These are phyloP conservation scores for Heterotilapia buettikoferi DNA, from an alignment of 2,113 vertebrate species.

Conservation along the genomic window DNA sequence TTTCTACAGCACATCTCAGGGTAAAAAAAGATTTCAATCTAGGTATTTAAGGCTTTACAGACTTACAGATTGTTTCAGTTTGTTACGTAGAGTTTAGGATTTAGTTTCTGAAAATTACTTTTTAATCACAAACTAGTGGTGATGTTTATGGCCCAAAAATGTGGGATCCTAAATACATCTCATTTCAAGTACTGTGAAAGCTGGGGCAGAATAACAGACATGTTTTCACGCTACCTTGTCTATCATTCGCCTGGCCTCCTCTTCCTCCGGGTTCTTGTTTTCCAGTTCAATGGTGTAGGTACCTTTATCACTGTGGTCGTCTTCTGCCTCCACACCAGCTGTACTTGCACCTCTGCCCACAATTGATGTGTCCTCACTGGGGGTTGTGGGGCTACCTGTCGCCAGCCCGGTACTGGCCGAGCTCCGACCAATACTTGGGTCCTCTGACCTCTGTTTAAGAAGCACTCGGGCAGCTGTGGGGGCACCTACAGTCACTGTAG, in stretches of 20 bases:
- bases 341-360: conserved; percentile 4
- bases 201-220: background rate
- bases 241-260: conserved; percentile 93
- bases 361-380: conserved; percentile 71
- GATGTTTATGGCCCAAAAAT: background rate
- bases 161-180: background rate
- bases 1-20: background rate
- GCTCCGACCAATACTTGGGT: conserved; percentile 81
- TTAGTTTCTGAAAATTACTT: background rate
- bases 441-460: conserved; percentile 90
- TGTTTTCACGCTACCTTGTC: conserved; percentile 81
- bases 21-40: background rate
- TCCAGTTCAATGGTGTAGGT: conserved; percentile 96
- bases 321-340: conserved; percentile 65
- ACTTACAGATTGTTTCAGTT: background rate
- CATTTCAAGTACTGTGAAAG: background rate
- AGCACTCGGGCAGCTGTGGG: conserved; percentile 81
- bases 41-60: background rate
- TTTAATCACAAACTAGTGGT: background rate
- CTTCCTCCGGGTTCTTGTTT: conserved; percentile 87
- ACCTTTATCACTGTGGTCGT: conserved; percentile 93
- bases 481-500: conserved; percentile 73
- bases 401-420: conserved; percentile 86
- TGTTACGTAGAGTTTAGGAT: background rate
- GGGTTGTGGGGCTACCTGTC: conserved; percentile 74